phyloP scores from a whole-genome alignment of 2,113 vertebrate genomes.

The Microtus pennsylvanicus region DNA sequence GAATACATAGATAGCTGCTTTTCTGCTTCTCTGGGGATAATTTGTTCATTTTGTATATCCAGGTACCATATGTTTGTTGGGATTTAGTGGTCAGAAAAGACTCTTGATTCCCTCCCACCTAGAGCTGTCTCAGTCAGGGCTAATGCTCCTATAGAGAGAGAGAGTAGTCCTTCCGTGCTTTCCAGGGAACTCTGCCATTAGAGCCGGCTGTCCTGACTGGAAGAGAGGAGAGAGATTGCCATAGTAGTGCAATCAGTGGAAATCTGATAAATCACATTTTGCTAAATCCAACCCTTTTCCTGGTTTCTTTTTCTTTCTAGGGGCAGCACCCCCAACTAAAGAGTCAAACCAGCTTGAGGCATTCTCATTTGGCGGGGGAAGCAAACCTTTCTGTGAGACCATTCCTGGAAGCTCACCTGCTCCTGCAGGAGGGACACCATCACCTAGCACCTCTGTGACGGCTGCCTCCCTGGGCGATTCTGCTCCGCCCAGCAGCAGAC shows the following conservation, averaged over 20 bases:
- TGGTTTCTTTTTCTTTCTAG: slow-evolving; percentile 65
- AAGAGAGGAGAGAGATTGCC: not conserved
- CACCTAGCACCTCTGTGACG: slow-evolving; percentile 73
- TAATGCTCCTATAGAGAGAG: fast-evolving
- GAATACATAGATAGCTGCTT: not conserved
- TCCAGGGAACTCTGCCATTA: not conserved
- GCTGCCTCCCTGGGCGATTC: slow-evolving; percentile 77
- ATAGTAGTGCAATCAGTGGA: not conserved
- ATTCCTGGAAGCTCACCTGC: slow-evolving; percentile 83
- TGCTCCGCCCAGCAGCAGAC: slow-evolving; percentile 64
- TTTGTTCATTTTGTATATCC: not conserved
- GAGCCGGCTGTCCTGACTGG: not conserved
- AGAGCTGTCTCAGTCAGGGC: not conserved
- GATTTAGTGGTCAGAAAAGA: not conserved
- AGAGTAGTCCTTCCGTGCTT: not conserved
- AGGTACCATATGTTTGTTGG: not conserved
- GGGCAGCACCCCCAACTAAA: slow-evolving; percentile 82
- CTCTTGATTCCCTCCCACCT: not conserved
- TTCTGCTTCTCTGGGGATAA: not conserved
- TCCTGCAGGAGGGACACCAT: slow-evolving; percentile 83
- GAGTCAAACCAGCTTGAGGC: slow-evolving; percentile 83
- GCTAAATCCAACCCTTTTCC: not conserved
- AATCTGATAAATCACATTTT: not conserved
- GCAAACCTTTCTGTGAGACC: slow-evolving; percentile 86
- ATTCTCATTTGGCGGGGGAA: slow-evolving; percentile 84